phyloP scores from a whole-genome alignment of 1,140 invertebrate species.

The Hylyphantes graminicola region DNA sequence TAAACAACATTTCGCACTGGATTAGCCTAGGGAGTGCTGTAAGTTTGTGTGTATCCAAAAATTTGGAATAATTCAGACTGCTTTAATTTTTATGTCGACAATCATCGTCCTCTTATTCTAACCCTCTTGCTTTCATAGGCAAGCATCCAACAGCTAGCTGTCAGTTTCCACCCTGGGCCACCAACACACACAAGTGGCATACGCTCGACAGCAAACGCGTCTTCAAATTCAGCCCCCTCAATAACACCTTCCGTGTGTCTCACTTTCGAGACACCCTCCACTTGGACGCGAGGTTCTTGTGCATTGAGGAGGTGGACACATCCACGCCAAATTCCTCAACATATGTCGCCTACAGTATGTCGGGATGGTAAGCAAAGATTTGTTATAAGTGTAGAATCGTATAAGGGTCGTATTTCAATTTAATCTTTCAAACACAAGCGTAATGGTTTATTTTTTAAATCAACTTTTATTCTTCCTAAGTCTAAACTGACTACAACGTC shows the following conservation, averaged over 20 bases:
- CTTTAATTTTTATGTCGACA: too few relatives aligned
- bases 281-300: constrained; percentile 51
- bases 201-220: constrained; percentile 71
- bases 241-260: constrained; percentile 73
- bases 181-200: constrained; percentile 61
- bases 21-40: too few relatives aligned
- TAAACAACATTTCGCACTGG: too few relatives aligned
- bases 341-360: constrained; percentile 62
- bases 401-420: too few relatives aligned
- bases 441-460: too few relatives aligned
- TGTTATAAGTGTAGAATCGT: too few relatives aligned
- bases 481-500: too few relatives aligned
- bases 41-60: too few relatives aligned
- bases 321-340: constrained; percentile 34
- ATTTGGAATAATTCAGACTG: too few relatives aligned
- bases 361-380: constrained; percentile 63
- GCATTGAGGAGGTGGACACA: constrained; percentile 45
- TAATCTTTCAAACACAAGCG: too few relatives aligned
- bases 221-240: constrained; percentile 80
- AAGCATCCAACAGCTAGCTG: constrained; percentile 69
- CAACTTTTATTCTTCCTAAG: too few relatives aligned
- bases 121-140: constrained; percentile 63
- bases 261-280: constrained; percentile 19
- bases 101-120: too few relatives aligned
- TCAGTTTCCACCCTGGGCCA: constrained; percentile 63